Percentiles rank a stretch among this genome's conserved stretches.
phyloP scores from a whole-genome alignment of 2,888 invertebrate genomes.

The Notodonta dromedarius region DNA sequence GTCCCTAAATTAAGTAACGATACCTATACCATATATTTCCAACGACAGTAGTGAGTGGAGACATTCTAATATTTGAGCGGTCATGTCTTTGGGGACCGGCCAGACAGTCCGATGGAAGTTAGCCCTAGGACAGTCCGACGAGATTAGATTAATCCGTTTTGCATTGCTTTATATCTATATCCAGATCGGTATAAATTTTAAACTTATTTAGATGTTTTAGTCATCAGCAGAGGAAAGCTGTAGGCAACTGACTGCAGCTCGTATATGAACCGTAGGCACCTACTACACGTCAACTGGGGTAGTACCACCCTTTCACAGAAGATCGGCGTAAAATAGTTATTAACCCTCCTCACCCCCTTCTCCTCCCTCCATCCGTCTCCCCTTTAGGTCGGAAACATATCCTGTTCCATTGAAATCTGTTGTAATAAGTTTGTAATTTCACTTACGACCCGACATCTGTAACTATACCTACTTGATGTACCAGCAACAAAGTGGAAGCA shows the following conservation, averaged over 20 bases:
- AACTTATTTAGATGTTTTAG: neutral
- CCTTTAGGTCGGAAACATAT: too few relatives aligned
- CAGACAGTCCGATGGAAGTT: slow-evolving; percentile 47
- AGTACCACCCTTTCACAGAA: too few relatives aligned
- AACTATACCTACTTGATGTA: neutral
- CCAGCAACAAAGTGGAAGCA: neutral
- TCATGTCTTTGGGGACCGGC: slow-evolving; percentile 52
- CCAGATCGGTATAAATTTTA: slow-evolving; percentile 15
- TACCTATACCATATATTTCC: neutral
- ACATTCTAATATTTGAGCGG: slow-evolving; percentile 59
- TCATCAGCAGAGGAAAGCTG: too few relatives aligned
- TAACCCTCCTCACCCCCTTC: too few relatives aligned
- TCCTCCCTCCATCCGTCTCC: too few relatives aligned
- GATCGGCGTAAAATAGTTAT: too few relatives aligned
- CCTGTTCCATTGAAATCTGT: too few relatives aligned
- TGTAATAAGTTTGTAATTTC: too few relatives aligned
- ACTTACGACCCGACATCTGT: too few relatives aligned
- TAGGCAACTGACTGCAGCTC: too few relatives aligned
- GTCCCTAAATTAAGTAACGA: slow-evolving; percentile 13
- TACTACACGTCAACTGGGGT: too few relatives aligned
- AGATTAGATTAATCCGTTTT: slow-evolving; percentile 57
- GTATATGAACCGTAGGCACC: too few relatives aligned
- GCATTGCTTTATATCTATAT: slow-evolving; percentile 40
- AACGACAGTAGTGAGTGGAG: slow-evolving; percentile 45
- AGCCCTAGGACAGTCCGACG: slow-evolving; percentile 42